Evolutionary conservation across 1,140 invertebrate genomes (phyloP).

Genomic region (Saccostrea glomerata): DNA sequence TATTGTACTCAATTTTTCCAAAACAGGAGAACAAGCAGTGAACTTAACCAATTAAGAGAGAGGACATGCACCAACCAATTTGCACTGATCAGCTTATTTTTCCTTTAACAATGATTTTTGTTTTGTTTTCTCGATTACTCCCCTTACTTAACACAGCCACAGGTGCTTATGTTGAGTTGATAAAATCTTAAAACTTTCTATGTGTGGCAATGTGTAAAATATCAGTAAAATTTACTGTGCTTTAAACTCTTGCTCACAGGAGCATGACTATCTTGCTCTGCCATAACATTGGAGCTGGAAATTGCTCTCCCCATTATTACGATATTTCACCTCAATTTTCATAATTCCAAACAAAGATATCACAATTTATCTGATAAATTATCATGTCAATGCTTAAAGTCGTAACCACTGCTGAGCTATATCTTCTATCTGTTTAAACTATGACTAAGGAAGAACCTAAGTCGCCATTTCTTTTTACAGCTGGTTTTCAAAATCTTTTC

Average conservation of each 20-base stretch:
- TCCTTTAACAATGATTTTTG: too few species aligned
- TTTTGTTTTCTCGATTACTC: not conserved
- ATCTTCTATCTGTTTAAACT: slow-evolving; percentile 19
- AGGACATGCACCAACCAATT: too few species aligned
- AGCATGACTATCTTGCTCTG: slow-evolving; percentile 8
- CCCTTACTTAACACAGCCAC: not conserved
- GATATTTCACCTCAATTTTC: slow-evolving; percentile 3
- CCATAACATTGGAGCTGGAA: slow-evolving; percentile 22
- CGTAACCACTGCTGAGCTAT: not conserved
- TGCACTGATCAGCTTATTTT: too few species aligned
- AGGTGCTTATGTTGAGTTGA: slow-evolving; percentile 5
- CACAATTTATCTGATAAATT: slow-evolving; percentile 7
- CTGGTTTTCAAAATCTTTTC: too few species aligned
- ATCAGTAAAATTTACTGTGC: not conserved
- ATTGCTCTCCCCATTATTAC: slow-evolving; percentile 16
- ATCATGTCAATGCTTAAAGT: slow-evolving; percentile 31
- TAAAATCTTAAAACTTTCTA: slow-evolving; percentile 35
- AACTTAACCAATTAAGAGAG: too few species aligned
- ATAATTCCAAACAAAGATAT: slow-evolving; percentile 36
- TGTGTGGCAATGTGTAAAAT: slow-evolving; percentile 31
- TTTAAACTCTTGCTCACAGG: slow-evolving; percentile 20
- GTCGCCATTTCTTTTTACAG: not conserved
- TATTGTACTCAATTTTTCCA: too few species aligned
- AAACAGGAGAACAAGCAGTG: too few species aligned
- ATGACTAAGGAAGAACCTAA: slow-evolving; percentile 12